Evolutionary conservation across 2,888 invertebrate species (phyloP), one percentile per base, ranked within the genome.

Genomic region (Andricus quercusramuli): DNA sequence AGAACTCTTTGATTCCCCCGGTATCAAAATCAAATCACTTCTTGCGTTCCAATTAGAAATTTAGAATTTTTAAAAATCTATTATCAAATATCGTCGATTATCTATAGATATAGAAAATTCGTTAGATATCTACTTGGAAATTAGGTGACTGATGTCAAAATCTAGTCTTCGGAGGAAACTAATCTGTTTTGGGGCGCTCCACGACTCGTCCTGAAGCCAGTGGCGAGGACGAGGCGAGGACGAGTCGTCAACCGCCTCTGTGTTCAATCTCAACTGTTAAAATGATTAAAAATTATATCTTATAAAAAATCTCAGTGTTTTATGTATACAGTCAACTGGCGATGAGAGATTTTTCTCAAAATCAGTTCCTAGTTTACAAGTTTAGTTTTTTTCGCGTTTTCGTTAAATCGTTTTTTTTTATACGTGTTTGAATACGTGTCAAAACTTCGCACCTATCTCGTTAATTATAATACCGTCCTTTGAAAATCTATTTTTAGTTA

Each of bases 401-500:
- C 8, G 13, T 68, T 68, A 37, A 44, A 44, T n/a, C 8, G 68
- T 56, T 79, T 65, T 79, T 83, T 74, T 82, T 70, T 56, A 79
- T 80, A 29, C 64, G 47, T 76, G 70, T 79, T 68, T 77, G 77
- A 66, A n/a, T 74, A 37, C 76, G 67, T 41, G 77, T 79, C 79
- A 83, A 81, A 81, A 84, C 78, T 79, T 68, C 64, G 56, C 68
- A 80, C 74, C 65, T 81, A 80, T 78, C 81, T 74, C 32, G 77
- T 78, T 81, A 83, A 84, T 79, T 81, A 78, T 81, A 82, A 80
- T 82, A 82, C 79, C 86, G 82, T 83, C 81, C 51, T 70, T 81
- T 81, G 78, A 85, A 84, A 86, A 85, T 85, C 83, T 86, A 86
- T 84, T 76, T 65, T 87, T 87, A 88, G 85, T 87, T 88, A 88